Evolutionary conservation across 1,140 invertebrate genomes (phyloP), one percentile per base, ranked within the genome.

Genomic region (Drosophila tani): DNA sequence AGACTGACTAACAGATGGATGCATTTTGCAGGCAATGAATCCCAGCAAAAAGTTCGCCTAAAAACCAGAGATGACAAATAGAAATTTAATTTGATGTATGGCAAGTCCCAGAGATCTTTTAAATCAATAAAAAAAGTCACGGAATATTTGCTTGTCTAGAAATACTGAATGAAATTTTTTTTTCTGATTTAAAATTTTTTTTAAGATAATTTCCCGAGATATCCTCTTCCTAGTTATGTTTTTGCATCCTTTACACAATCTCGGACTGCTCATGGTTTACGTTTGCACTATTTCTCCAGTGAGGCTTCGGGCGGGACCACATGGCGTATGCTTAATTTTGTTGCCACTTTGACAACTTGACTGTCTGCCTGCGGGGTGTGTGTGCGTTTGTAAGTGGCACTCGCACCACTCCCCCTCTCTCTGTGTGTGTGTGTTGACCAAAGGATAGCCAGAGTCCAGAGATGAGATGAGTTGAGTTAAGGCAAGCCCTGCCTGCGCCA

Each of bases 301-400:
- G 2, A 29, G 64, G 49, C 49, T 29, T 45, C 21, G 11, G 67
- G 49, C 64, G 12, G 63, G 41, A 19, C 67, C 67, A 70, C 67
- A 70, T 55, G 67, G 67, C 67, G 67, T 70, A 70, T 70, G 62
- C 67, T 70, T 70, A 68, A 70, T 68, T 68, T 68, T 47, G 49
- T 56, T 68, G 67, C 67, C 67, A 70, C 64, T 70, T 70, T 70
- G 67, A 70, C 67, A 68, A 68, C 64, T 68, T 69, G 67, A 70
- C 67, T 55, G 67, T 17, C 49, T 56, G 64, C 64, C 67, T 27
- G 21, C 14, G 35, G 67, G 64, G 24, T 27, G 15, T 19, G 9
- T 57, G 6, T 41, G 29, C 17, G 8, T 60, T 29, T 29, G 7
- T 9, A n/a, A 17, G 62, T 43, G 35, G 21, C 21, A 24, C 21